These are phyloP conservation scores for Mormyrops attenuatus DNA, from an alignment of 2,797 vertebrate species.

Conservation along the genomic window DNA sequence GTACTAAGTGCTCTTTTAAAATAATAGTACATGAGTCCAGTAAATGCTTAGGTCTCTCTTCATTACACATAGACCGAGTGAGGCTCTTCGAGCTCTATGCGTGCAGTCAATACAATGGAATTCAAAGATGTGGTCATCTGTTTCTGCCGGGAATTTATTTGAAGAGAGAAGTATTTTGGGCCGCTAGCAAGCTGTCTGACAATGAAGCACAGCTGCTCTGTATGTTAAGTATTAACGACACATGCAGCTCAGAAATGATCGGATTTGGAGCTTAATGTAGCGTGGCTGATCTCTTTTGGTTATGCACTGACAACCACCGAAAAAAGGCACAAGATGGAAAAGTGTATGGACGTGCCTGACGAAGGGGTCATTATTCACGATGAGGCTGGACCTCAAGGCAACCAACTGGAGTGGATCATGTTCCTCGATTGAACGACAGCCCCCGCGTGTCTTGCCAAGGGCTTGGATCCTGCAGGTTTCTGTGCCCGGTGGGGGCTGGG, in stretches of 20 bases:
- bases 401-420: not conserved
- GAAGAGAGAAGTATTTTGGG: not conserved
- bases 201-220: constrained; percentile 21
- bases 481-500: not conserved
- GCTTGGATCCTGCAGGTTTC: not conserved
- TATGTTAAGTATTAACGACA: constrained; percentile 17
- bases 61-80: not conserved
- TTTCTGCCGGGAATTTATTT: not conserved
- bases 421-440: not conserved
- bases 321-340: not conserved
- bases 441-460: not conserved
- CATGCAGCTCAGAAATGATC: constrained; percentile 12
- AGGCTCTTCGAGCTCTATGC: not conserved
- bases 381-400: not conserved
- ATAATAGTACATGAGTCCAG: not conserved
- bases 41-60: not conserved
- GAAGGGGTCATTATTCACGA: not conserved
- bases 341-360: not conserved
- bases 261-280: constrained; percentile 21
- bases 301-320: not conserved
- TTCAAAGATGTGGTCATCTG: constrained; percentile 11
- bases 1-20: not conserved
- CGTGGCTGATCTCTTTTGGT: constrained; percentile 11
- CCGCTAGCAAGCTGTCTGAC: not conserved
- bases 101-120: constrained; percentile 3